A percentile compares a stretch with the other conserved stretches of the same genome.
Conservation (phyloP, 1,140 invertebrate species). For the Pseudobourletiella spinata region DNA sequence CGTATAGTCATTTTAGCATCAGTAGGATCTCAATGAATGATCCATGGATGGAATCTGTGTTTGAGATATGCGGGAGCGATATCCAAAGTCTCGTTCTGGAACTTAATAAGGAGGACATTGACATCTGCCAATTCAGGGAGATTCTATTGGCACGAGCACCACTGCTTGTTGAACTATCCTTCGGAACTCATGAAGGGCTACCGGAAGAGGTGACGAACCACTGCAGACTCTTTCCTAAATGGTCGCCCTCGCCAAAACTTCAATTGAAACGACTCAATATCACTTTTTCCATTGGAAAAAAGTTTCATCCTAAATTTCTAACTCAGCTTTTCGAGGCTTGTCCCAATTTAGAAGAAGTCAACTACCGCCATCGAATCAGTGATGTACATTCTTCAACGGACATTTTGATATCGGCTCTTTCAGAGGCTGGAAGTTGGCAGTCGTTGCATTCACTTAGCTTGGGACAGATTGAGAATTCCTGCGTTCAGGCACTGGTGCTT, state of each 20-base stretch:
- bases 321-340: neutral
- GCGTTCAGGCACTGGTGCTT: neutral
- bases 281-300: neutral
- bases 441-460: neutral
- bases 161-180: neutral
- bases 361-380: neutral
- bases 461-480: slow-evolving; percentile 3
- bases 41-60: neutral
- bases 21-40: neutral
- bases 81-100: neutral
- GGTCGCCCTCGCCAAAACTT: neutral
- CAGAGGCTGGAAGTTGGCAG: neutral
- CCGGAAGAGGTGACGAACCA: slow-evolving; percentile 2
- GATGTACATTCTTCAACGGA: neutral
- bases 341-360: neutral
- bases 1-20: neutral
- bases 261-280: neutral
- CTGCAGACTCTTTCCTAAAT: neutral
- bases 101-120: neutral
- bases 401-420: neutral
- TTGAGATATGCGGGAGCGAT: neutral
- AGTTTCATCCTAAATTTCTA: neutral
- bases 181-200: neutral
- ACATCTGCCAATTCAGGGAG: slow-evolving; percentile 1
- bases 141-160: neutral